A percentile compares a stretch with the other conserved stretches of the same genome.
Evolutionary conservation across 2,888 invertebrate species (phyloP).

Genomic region (Patella caerulea): DNA sequence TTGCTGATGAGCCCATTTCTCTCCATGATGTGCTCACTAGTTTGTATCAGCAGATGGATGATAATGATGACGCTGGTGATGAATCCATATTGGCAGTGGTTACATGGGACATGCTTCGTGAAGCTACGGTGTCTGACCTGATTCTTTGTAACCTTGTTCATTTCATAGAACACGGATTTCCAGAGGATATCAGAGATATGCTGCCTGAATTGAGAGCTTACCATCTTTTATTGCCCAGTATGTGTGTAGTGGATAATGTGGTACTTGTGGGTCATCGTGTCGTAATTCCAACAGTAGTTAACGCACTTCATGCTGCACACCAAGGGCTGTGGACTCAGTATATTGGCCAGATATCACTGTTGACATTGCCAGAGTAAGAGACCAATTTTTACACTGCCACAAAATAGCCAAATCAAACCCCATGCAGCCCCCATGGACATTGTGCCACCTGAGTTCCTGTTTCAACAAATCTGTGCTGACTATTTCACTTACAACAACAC

Average conservation of each 20-base stretch:
- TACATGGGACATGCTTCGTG: constrained; percentile 31
- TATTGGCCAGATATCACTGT: constrained; percentile 37
- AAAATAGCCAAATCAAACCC: constrained; percentile 37
- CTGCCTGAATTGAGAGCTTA: constrained; percentile 23
- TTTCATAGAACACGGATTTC: constrained; percentile 26
- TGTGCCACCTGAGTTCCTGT: constrained; percentile 34
- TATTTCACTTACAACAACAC: constrained; percentile 34
- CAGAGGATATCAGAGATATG: constrained; percentile 27
- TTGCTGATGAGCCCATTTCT: neutral
- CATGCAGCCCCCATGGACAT: constrained; percentile 32
- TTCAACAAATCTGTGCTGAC: constrained; percentile 35
- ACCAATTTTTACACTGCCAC: constrained; percentile 32
- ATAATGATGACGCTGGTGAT: too few relatives aligned
- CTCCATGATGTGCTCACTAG: neutral
- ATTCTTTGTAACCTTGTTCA: constrained; percentile 18
- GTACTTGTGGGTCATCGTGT: constrained; percentile 34
- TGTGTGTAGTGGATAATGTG: constrained; percentile 37
- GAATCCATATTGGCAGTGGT: too few relatives aligned
- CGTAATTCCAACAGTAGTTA: constrained; percentile 33
- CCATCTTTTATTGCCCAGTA: constrained; percentile 24
- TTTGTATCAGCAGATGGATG: too few relatives aligned
- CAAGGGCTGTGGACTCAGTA: constrained; percentile 37
- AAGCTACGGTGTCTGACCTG: constrained; percentile 28
- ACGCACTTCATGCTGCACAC: constrained; percentile 38
- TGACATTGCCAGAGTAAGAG: constrained; percentile 33